phyloP scores from a whole-genome alignment of 2,113 vertebrate species.

The Dendrocopos noguchii region DNA sequence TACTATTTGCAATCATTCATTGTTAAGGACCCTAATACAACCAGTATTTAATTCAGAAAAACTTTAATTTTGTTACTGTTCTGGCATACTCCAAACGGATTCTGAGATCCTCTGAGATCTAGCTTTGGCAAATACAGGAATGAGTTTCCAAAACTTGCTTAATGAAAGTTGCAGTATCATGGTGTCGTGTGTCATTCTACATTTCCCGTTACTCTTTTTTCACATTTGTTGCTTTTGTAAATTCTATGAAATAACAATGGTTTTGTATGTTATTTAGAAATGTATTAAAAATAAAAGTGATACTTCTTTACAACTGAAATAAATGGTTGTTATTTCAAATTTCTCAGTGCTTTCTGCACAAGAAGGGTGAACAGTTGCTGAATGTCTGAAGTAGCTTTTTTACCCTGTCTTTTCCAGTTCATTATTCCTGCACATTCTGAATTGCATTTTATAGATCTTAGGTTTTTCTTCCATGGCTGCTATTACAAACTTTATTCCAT shows the following conservation, averaged over 20 bases:
- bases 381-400: neutral
- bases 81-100: neutral
- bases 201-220: neutral
- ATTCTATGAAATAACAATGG: neutral
- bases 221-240: neutral
- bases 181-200: neutral
- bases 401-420: neutral
- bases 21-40: neutral
- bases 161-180: neutral
- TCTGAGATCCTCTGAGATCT: neutral
- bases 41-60: neutral
- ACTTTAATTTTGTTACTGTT: neutral
- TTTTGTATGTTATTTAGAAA: neutral
- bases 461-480: neutral
- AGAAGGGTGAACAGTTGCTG: neutral
- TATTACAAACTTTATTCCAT: neutral
- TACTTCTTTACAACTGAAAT: neutral
- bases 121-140: neutral
- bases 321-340: neutral
- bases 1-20: neutral
- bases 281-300: slow-evolving; percentile 32
- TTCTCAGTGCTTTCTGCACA: neutral
- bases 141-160: neutral
- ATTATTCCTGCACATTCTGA: neutral
- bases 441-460: neutral